A percentile compares a stretch with the other conserved stretches of the same genome.
These are phyloP conservation scores for Clanis bilineata DNA, from an alignment of 2,888 invertebrate species.

Conservation along the genomic window DNA sequence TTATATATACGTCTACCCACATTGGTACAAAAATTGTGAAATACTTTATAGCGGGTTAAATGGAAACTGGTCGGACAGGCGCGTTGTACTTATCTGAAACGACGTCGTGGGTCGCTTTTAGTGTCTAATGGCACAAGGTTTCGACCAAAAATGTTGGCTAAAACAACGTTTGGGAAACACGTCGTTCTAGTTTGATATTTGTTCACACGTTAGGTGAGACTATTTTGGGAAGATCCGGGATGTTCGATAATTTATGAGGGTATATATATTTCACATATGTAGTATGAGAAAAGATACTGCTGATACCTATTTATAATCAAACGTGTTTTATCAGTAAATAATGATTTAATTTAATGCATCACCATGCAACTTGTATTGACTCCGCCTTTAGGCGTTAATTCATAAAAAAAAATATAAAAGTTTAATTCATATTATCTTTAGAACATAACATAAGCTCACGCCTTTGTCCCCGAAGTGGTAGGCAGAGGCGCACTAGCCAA, in stretches of 20 bases:
- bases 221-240: conserved; percentile 1
- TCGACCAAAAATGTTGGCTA: conserved; percentile 6
- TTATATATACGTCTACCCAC: conserved; percentile 42
- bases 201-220: background rate
- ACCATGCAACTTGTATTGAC: no score
- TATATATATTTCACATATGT: background rate
- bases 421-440: no score
- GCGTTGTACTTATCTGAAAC: conserved; percentile 11
- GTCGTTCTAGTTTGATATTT: conserved; percentile 1
- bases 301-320: background rate
- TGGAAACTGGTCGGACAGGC: conserved; percentile 4
- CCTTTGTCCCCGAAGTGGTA: no score
- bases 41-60: conserved; percentile 19
- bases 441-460: no score
- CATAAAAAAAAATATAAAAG: no score
- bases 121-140: background rate
- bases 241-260: background rate
- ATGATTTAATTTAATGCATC: no score
- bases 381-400: no score
- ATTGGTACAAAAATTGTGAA: conserved; percentile 38
- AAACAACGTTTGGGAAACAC: conserved; percentile 11
- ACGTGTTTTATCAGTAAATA: no score
- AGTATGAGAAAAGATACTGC: background rate
- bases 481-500: no score
- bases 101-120: conserved; percentile 13